phyloP scores from a whole-genome alignment of 1,140 invertebrate genomes.

The Ceratoteleas bidentatus region DNA sequence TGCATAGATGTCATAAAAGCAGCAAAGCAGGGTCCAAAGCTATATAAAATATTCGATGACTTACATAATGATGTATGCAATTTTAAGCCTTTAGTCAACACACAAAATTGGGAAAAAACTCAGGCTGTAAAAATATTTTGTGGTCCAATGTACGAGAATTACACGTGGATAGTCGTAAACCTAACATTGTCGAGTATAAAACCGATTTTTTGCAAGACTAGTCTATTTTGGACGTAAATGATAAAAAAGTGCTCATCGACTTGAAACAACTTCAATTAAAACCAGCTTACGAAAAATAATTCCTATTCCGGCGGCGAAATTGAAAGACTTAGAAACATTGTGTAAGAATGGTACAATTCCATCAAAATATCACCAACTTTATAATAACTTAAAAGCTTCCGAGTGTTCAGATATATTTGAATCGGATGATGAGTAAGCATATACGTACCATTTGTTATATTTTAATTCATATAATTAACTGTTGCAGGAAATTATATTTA shows the following conservation, averaged over 20 bases:
- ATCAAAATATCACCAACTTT: neutral
- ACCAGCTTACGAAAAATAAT: neutral
- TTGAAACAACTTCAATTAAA: neutral
- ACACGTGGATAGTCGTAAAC: neutral
- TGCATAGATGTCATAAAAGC: neutral
- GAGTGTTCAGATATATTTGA: neutral
- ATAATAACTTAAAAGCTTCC: neutral
- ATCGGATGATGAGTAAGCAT: neutral
- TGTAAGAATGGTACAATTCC: constrained; percentile 1
- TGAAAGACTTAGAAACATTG: neutral
- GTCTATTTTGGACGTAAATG: neutral
- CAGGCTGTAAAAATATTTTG: neutral
- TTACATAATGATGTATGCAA: neutral
- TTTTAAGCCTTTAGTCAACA: neutral
- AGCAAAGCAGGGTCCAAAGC: neutral
- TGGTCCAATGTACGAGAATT: neutral
- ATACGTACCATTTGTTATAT: no score
- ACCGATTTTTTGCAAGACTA: constrained; percentile 6
- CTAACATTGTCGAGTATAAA: neutral
- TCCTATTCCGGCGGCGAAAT: constrained; percentile 2
- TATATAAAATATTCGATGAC: neutral
- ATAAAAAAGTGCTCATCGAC: neutral
- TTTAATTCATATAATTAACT: no score
- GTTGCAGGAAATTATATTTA: no score
- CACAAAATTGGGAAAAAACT: constrained; percentile 1